phyloP scores from a whole-genome alignment of 2,888 invertebrate genomes.

The Caradrina clavipalpis region DNA sequence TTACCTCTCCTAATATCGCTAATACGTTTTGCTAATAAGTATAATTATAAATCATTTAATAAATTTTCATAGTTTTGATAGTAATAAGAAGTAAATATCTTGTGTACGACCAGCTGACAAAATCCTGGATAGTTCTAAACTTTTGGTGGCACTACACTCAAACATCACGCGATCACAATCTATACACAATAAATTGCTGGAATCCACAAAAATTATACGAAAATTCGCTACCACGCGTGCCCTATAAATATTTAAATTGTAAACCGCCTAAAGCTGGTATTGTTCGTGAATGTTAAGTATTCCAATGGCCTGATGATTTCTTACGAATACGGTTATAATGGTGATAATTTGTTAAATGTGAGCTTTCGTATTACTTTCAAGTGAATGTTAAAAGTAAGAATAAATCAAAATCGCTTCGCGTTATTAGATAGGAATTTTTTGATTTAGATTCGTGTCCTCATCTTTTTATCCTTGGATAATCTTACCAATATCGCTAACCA shows the following conservation, averaged over 20 bases:
- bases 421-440: slow-evolving; percentile 31
- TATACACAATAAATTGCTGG: slow-evolving; percentile 73
- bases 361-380: slow-evolving; percentile 44
- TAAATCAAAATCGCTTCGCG: slow-evolving; percentile 10
- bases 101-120: not conserved
- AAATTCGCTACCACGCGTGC: slow-evolving; percentile 84
- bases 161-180: slow-evolving; percentile 79
- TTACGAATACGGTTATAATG: slow-evolving; percentile 54
- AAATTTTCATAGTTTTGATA: not conserved
- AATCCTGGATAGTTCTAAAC: slow-evolving; percentile 24
- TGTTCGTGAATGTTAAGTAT: slow-evolving; percentile 61
- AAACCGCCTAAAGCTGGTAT: slow-evolving; percentile 60
- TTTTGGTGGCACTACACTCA: slow-evolving; percentile 55
- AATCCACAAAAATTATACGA: slow-evolving; percentile 77
- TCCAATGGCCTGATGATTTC: slow-evolving; percentile 51
- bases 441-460: slow-evolving; percentile 2
- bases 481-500: slow-evolving; percentile 21
- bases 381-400: slow-evolving; percentile 37
- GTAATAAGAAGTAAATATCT: not conserved
- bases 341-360: slow-evolving; percentile 61
- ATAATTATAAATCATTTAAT: too few species aligned
- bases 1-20: not conserved
- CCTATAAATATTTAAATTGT: slow-evolving; percentile 78
- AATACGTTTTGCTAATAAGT: too few species aligned
- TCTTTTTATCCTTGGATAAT: not conserved